These are phyloP conservation scores for Osedax fenrisi DNA, from an alignment of 2,888 invertebrate genomes.

Conservation along the genomic window DNA sequence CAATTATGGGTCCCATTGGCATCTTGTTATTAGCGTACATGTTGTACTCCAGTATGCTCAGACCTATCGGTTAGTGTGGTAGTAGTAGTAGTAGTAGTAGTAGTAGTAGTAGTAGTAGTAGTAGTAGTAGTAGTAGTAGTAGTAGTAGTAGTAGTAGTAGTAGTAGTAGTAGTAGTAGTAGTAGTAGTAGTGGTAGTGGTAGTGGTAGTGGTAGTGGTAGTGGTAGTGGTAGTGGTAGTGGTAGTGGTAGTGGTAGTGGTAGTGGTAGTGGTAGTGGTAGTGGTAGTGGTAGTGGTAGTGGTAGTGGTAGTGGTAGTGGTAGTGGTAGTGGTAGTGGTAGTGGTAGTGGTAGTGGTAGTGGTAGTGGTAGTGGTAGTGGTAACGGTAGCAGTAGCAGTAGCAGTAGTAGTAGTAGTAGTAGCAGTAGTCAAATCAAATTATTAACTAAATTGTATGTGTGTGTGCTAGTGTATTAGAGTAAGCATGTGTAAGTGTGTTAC, in stretches of 20 bases:
- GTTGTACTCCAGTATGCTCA: too few species aligned
- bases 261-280: background rate
- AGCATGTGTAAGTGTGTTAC: too few species aligned
- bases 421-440: too few species aligned
- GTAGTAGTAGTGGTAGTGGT: background rate
- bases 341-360: background rate
- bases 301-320: background rate
- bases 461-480: too few species aligned
- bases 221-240: background rate
- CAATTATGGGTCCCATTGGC: too few species aligned
- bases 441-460: too few species aligned
- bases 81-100: background rate
- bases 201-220: background rate
- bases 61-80: background rate
- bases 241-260: background rate
- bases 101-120: background rate
- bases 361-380: background rate
- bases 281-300: background rate
- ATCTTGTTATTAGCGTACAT: too few species aligned
- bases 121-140: background rate
- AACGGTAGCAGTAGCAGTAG: background rate
- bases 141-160: background rate
- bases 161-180: background rate
- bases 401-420: background rate
- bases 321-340: background rate